Evolutionary conservation across 2,797 vertebrate species (phyloP), one percentile per base, ranked within the genome.

Genomic region (Cossypha dichroa): DNA sequence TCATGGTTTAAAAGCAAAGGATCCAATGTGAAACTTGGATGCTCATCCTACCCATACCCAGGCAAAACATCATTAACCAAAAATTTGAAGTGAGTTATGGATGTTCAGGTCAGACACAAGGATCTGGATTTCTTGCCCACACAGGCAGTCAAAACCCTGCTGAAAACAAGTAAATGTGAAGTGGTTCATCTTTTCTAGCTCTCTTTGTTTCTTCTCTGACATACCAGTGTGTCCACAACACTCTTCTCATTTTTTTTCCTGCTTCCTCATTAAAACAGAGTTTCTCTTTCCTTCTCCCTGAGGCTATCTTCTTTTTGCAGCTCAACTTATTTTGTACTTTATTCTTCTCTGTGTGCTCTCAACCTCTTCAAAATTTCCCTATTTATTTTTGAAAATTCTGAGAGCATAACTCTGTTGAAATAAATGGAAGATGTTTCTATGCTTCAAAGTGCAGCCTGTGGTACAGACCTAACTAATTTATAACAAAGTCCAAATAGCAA

Each of bases 231-330:
- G 18, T 33, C 46, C 64, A 43, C 31, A 85, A 23, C 25, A 63
- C 17, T 49, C 6, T 49, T 75, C 21, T 62, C 9, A n/a, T 77
- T 91, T 89, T 85, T 85, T 58, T 77, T 66, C 46, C 58, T 62
- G 16, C 19, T 77, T 84, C 51, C 29, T 90, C 51, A 85, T 87
- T 93, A 94, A 74, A 85, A 75, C 69, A 84, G 74, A 86, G 31
- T 73, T 95, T 80, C 51, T 80, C 19, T 60, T 92, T 67, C 60
- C 54, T 0, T 0, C 23, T 88, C 87, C 78, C 87, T 15, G 40
- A 84, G 51, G 76, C 79, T 92, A 83, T 91, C 79, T 93, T 91
- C 60, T n/a, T 33, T 93, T 78, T 78, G 36, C 91, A 88, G 86
- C 54, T 91, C 29, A 74, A 64, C 52, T 91, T 85, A 56, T 64